Base-by-base conservation (phyloP, 2,797 vertebrate genomes). In the Chelonia mydas region DNA sequence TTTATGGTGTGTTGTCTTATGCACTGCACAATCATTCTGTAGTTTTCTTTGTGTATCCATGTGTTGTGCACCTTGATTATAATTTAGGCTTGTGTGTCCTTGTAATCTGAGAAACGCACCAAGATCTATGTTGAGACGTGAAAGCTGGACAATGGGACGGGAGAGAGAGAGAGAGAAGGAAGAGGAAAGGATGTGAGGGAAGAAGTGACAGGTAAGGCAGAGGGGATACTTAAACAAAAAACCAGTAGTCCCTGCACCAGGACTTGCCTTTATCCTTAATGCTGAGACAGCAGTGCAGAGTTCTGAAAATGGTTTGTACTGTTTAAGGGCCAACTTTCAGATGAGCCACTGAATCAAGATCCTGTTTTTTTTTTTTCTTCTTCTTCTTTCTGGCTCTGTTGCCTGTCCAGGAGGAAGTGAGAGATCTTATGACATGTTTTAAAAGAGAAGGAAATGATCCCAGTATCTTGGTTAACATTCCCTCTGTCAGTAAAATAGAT, bases 371-470 rank as follows among this genome's bases (percentile, higher is more conserved):
- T 13, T 54, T 54, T 21, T 23, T 7, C 17, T 11, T 15, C 3
- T 54, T 54, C 23, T 23, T 7, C 17, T 11, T 15, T 5, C 96
- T 97, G 96, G 97, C 97, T 94, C 87, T 94, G 87, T 7, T 97
- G 87, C 16, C 89, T 93, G 90, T 97, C 94, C 94, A 91, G 89
- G 74, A 97, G 94, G 96, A 97, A 97, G 87, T 90, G 65, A 96
- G 82, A 97, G 95, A 96, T 96, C 94, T 84, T 95, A 84, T 97
- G 95, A 97, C 90, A 90, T 8, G 87, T 96, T 95, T 95, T 96
- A 94, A 94, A 97, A 96, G 80, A 94, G 88, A 94, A 96, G 90
- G 94, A 96, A 86, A 76, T 13, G 84, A 91, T 97, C 93, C 91
- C 89, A 87, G 23, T 81, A 92, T 89, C 96, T 87, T 59, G 92